Conservation (phyloP, 2,888 invertebrate species). For the Trypoxylon attenuatum region DNA sequence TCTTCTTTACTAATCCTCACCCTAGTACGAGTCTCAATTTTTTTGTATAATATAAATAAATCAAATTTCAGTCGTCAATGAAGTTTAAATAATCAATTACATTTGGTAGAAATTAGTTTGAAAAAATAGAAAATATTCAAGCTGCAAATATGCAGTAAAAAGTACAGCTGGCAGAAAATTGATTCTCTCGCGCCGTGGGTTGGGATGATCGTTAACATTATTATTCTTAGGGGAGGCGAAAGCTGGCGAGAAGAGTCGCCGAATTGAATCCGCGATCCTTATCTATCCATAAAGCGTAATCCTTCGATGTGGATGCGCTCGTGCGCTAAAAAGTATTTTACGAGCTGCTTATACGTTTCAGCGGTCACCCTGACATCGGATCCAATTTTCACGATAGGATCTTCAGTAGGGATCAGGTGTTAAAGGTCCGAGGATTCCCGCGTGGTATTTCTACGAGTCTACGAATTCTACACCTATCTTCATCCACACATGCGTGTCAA, state of each 20-base stretch:
- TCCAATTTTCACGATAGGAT: slow-evolving; percentile 74
- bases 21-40: too few species aligned
- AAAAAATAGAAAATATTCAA: too few species aligned
- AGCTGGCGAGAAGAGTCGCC: slow-evolving; percentile 13
- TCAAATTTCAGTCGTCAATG: too few species aligned
- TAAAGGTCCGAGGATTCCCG: slow-evolving; percentile 32
- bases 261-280: slow-evolving; percentile 63
- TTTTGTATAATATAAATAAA: too few species aligned
- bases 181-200: neutral
- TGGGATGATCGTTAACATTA: slow-evolving; percentile 38
- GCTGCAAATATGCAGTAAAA: neutral
- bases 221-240: slow-evolving; percentile 24
- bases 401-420: slow-evolving; percentile 73
- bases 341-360: slow-evolving; percentile 74
- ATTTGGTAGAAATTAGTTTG: too few species aligned
- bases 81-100: too few species aligned
- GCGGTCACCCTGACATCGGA: slow-evolving; percentile 72
- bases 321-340: slow-evolving; percentile 73
- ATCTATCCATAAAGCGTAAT: slow-evolving; percentile 72
- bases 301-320: slow-evolving; percentile 61
- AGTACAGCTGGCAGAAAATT: neutral
- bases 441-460: slow-evolving; percentile 15
- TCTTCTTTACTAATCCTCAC: too few species aligned
- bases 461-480: too few species aligned
- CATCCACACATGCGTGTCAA: too few species aligned